Evolutionary conservation across 2,797 vertebrate species (phyloP), one percentile per base, ranked within the genome.

Genomic region (Lycodopsis pacificus): DNA sequence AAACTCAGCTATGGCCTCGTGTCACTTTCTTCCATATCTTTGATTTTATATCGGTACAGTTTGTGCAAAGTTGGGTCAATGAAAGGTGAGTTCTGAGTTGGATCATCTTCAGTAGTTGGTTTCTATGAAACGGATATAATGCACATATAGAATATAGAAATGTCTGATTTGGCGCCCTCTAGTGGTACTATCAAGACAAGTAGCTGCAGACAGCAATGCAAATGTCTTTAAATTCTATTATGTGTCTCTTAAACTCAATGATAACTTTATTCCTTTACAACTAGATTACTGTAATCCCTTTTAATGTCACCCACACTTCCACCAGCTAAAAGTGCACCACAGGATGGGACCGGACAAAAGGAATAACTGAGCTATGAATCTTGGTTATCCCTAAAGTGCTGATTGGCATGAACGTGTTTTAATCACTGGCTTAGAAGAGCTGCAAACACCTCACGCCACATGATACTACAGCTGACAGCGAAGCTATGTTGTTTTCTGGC

Each of bases 1-100:
- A 94, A 94, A 96, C 84, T 86, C 83, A 86, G 69, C 73, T 49
- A 19, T 62, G 76, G 65, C 57, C 78, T 51, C 11, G 38, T 78
- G 76, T 92, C 46, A 17, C 10, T 73, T 48, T 34, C 76, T 12
- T 38, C 7, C 19, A 0, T 63, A 58, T 54, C 5, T 72, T 15
- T 42, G 6, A 46, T 14, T 4, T 25, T 27, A 5, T 27, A 14
- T 54, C 51, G 14, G 15, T 4, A 9, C 53, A 27, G 4, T 4
- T 27, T 42, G 19, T 53, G 12, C 25, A n/a, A 17, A 4, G 20
- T 58, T 25, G 40, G 46, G 17, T 64, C 5, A 46, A 38, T 36
- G n/a, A 6, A 19, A 63, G 7, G 12, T 10, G 20, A 38, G 4
- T 76, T 27, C 32, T 61, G 44, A 62, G 40, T 22, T 69, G 20